These are phyloP conservation scores for Tricholaema leucomelas DNA, from an alignment of 2,113 vertebrate genomes.

Conservation along the genomic window DNA sequence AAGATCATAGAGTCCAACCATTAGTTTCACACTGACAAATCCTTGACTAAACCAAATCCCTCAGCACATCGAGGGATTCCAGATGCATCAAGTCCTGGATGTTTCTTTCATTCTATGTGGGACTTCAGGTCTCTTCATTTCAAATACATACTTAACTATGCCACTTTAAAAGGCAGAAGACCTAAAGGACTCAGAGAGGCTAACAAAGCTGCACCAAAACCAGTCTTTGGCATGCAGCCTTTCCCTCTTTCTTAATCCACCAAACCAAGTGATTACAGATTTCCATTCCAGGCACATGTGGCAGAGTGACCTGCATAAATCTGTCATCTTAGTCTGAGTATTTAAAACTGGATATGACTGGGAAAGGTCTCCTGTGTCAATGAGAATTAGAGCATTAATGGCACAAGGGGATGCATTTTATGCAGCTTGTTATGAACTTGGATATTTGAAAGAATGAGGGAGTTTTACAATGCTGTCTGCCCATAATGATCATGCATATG, in stretches of 20 bases:
- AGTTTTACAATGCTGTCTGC: background rate
- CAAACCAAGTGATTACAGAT: conserved; percentile 2
- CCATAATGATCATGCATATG: background rate
- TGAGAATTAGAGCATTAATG: background rate
- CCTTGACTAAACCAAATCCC: too few relatives aligned
- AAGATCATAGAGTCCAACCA: too few relatives aligned
- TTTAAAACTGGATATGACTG: conserved; percentile 53
- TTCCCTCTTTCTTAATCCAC: background rate
- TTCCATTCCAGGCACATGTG: conserved; percentile 23
- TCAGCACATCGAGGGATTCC: too few relatives aligned
- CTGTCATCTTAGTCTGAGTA: conserved; percentile 8
- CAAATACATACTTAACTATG: background rate
- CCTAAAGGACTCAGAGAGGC: background rate
- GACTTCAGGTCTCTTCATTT: background rate
- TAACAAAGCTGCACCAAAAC: background rate
- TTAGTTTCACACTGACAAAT: too few relatives aligned
- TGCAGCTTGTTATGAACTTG: conserved; percentile 24
- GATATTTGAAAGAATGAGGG: conserved; percentile 23
- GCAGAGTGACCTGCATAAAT: conserved; percentile 28
- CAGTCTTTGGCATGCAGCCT: background rate
- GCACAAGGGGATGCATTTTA: conserved; percentile 29
- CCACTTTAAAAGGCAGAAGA: background rate
- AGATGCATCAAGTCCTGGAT: too few relatives aligned
- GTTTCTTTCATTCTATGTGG: too few relatives aligned
- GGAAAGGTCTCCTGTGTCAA: conserved; percentile 43